Evolutionary conservation across 2,113 vertebrate genomes (phyloP).

Genomic region (Lophura nycthemera): DNA sequence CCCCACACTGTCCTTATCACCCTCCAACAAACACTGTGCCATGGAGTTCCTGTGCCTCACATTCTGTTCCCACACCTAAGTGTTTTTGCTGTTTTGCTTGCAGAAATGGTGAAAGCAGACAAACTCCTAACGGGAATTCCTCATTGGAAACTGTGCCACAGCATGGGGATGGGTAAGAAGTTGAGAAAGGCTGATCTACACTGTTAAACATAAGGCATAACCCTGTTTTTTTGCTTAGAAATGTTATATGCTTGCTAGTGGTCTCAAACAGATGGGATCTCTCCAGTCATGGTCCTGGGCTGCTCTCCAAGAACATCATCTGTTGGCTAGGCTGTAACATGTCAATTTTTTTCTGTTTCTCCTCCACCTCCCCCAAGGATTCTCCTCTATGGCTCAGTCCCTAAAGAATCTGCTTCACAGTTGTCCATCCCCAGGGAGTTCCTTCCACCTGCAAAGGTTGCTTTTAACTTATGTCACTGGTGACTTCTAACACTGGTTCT

Average conservation of each 20-base stretch:
- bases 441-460: neutral
- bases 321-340: neutral
- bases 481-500: neutral
- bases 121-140: neutral
- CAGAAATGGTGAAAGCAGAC: constrained; percentile 15
- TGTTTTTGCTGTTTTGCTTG: neutral
- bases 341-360: neutral
- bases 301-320: neutral
- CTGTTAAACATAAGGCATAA: neutral
- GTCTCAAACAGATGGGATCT: neutral
- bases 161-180: neutral
- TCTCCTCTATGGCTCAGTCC: neutral
- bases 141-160: neutral
- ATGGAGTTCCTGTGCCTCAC: neutral
- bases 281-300: neutral
- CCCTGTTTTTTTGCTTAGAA: neutral
- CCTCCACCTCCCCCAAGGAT: neutral
- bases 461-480: neutral
- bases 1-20: fast-evolving
- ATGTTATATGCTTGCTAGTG: neutral
- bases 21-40: neutral
- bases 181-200: neutral
- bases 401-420: neutral
- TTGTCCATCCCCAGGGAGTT: neutral
- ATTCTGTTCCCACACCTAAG: neutral